phyloP scores from a whole-genome alignment of 2,113 vertebrate genomes.

The Vidua chalybeata region DNA sequence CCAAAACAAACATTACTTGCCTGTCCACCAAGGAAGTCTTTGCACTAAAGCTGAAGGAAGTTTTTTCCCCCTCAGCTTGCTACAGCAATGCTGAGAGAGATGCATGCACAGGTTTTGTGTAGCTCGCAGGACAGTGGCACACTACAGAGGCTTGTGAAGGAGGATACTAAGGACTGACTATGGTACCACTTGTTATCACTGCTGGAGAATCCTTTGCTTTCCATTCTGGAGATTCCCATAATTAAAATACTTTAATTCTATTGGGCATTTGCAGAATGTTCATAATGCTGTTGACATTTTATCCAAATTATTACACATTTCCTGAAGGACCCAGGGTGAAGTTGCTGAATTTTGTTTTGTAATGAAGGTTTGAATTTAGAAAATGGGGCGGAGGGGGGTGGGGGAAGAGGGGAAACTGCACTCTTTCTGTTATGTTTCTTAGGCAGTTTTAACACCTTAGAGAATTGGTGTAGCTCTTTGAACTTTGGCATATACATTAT shows the following conservation, averaged over 20 bases:
- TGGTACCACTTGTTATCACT: background rate
- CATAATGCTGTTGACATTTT: background rate
- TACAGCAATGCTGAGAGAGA: background rate
- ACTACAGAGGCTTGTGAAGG: background rate
- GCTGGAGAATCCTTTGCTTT: background rate
- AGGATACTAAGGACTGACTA: background rate
- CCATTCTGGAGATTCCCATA: background rate
- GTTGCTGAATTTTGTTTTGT: background rate
- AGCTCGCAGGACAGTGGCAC: rapidly evolving
- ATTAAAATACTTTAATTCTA: background rate
- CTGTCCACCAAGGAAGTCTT: background rate
- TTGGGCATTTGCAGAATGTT: background rate
- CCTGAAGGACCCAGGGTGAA: background rate
- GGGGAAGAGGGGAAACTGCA: rapidly evolving
- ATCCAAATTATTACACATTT: background rate
- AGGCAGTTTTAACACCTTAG: background rate
- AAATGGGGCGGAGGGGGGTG: rapidly evolving
- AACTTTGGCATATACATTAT: background rate
- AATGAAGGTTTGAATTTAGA: background rate
- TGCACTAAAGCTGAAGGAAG: background rate
- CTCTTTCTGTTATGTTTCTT: background rate
- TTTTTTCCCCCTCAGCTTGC: background rate
- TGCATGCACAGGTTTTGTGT: background rate
- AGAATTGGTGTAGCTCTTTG: background rate
- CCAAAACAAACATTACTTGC: slow-evolving; percentile 3